These are phyloP conservation scores for Chiroxiphia lanceolata DNA, from an alignment of 2,797 vertebrate species.

Conservation along the genomic window DNA sequence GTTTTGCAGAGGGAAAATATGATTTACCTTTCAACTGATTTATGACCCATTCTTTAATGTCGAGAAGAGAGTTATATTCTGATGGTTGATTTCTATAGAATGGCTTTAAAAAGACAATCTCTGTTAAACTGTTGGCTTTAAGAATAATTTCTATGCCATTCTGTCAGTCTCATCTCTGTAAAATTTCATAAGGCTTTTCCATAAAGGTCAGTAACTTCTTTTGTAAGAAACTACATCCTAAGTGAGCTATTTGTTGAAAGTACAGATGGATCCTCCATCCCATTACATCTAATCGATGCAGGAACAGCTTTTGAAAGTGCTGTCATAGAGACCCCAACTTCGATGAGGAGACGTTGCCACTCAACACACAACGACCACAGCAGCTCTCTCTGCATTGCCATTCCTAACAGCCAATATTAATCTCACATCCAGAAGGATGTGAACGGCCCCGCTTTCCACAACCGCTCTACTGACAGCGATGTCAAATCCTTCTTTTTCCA, in stretches of 20 bases:
- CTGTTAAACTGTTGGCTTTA: constrained; percentile 32
- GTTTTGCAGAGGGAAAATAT: neutral
- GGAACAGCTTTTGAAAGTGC: neutral
- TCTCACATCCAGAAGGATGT: neutral
- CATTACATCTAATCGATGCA: neutral
- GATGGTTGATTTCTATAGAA: neutral
- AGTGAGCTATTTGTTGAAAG: neutral
- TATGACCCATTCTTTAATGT: neutral
- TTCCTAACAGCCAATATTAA: neutral
- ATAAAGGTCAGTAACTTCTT: constrained; percentile 8
- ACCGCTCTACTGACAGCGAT: neutral
- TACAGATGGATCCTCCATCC: neutral
- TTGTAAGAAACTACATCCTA: neutral
- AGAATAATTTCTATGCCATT: constrained; percentile 10
- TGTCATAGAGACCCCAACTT: rapidly evolving
- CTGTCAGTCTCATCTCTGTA: neutral
- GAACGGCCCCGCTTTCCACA: neutral
- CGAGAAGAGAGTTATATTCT: neutral
- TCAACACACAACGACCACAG: neutral
- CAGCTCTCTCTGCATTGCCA: neutral
- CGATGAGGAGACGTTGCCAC: rapidly evolving
- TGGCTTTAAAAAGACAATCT: neutral
- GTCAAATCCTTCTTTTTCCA: constrained; percentile 34
- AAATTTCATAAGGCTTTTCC: neutral
- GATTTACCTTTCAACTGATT: neutral